A percentile compares a stretch with the other conserved stretches of the same genome.
Evolutionary conservation across 2,113 vertebrate species (phyloP).

Genomic region (Gopherus flavomarginatus): DNA sequence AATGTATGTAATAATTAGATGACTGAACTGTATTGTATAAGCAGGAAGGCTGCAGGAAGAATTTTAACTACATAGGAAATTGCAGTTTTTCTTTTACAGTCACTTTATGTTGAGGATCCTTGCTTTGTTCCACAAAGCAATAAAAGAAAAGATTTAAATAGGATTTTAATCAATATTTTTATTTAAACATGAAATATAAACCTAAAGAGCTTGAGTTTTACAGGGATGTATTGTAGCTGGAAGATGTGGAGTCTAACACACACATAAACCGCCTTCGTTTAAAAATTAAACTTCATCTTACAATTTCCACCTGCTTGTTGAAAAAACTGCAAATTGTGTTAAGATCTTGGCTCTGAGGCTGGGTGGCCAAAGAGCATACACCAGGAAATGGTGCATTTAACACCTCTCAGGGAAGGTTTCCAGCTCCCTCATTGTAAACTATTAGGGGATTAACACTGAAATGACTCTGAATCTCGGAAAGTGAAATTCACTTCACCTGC

Average conservation of each 20-base stretch:
- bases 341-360: neutral
- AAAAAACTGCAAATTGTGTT: neutral
- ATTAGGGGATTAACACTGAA: conserved; percentile 37
- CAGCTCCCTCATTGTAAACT: neutral
- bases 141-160: neutral
- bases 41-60: neutral
- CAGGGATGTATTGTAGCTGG: neutral
- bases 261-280: neutral
- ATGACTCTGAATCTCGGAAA: conserved; percentile 23
- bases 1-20: neutral
- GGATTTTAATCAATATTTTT: conserved; percentile 2
- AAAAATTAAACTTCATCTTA: conserved; percentile 36
- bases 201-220: neutral
- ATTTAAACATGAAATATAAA: conserved; percentile 6
- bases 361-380: neutral
- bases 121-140: conserved; percentile 12
- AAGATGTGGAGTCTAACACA: conserved; percentile 9
- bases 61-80: neutral
- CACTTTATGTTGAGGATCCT: neutral
- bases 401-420: neutral
- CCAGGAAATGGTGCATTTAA: accelerated
- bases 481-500: conserved; percentile 18
- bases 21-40: neutral
- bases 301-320: neutral
- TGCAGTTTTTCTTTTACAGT: conserved; percentile 16